These are phyloP conservation scores for Hypomecis atomaria DNA, from an alignment of 2,888 invertebrate species.

Conservation along the genomic window DNA sequence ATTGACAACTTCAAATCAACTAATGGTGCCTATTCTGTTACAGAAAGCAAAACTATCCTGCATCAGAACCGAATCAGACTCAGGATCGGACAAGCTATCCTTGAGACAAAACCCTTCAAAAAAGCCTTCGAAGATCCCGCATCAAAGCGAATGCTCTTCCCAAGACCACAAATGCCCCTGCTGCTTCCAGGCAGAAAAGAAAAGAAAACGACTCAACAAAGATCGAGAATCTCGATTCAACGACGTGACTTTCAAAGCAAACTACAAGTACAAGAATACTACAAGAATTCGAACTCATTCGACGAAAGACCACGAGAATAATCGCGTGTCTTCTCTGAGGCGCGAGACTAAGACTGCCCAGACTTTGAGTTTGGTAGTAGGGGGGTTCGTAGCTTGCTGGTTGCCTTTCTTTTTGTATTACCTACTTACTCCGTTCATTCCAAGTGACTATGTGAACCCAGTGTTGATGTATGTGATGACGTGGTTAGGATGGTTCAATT, in stretches of 20 bases:
- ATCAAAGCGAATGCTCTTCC: slow-evolving; percentile 68
- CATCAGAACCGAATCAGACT: slow-evolving; percentile 79
- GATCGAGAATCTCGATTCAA: slow-evolving; percentile 71
- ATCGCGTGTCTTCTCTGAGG: slow-evolving; percentile 88
- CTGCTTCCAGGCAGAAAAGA: slow-evolving; percentile 60
- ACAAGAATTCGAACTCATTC: slow-evolving; percentile 78
- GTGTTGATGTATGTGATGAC: slow-evolving; percentile 90
- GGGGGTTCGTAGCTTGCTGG: slow-evolving; percentile 95
- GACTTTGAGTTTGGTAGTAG: slow-evolving; percentile 93
- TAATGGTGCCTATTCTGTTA: slow-evolving; percentile 51
- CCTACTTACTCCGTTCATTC: slow-evolving; percentile 91
- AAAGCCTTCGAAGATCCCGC: slow-evolving; percentile 67
- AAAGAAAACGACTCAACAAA: slow-evolving; percentile 57
- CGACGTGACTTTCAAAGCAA: slow-evolving; percentile 76
- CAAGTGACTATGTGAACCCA: slow-evolving; percentile 84
- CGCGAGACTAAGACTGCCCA: slow-evolving; percentile 95
- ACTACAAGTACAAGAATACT: slow-evolving; percentile 74
- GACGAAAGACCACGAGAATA: slow-evolving; percentile 83
- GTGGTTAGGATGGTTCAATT: slow-evolving; percentile 96
- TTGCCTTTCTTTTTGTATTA: slow-evolving; percentile 94
- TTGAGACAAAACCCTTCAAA: slow-evolving; percentile 72
- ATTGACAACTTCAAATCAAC: not conserved
- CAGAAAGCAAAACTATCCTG: slow-evolving; percentile 77
- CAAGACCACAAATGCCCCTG: slow-evolving; percentile 77
- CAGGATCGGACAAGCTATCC: slow-evolving; percentile 76